Evolutionary conservation across 2,113 vertebrate species (phyloP).

Genomic region (Regulus satrapa): DNA sequence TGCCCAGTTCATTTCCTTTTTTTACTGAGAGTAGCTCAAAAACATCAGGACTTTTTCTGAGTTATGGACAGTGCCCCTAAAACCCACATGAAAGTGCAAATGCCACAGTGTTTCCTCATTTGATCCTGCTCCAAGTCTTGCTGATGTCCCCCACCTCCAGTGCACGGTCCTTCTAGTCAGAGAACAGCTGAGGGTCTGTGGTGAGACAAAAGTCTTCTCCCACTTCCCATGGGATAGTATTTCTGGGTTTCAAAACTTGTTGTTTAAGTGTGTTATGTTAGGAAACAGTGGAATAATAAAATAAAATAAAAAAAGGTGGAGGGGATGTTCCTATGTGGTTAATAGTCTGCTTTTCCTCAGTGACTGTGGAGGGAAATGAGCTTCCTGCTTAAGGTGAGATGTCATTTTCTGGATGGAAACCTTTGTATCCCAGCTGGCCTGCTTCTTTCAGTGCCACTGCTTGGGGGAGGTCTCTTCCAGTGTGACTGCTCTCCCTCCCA

Average conservation of each 20-base stretch:
- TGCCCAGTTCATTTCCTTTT: not conserved
- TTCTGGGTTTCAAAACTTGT: not conserved
- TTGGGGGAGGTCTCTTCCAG: not conserved
- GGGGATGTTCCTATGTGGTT: not conserved
- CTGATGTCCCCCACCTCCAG: not conserved
- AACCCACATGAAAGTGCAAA: not conserved
- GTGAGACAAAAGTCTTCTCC: not conserved
- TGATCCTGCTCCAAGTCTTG: not conserved
- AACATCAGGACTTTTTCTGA: not conserved
- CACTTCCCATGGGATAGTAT: not conserved
- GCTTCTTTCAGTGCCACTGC: not conserved
- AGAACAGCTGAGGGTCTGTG: not conserved
- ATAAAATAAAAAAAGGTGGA: not conserved
- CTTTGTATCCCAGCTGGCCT: not conserved
- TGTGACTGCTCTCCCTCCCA: fast-evolving
- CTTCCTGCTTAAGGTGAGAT: conserved; percentile 48
- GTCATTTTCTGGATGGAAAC: conserved; percentile 45
- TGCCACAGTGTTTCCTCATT: not conserved
- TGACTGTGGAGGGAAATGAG: conserved; percentile 24
- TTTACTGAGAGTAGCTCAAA: not conserved
- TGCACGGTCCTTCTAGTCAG: not conserved
- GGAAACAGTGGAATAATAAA: not conserved
- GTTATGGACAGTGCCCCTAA: not conserved
- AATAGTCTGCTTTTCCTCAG: conserved; percentile 22
- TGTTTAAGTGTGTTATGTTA: not conserved